Evolutionary conservation across 1,140 invertebrate genomes (phyloP), one percentile per base, ranked within the genome.

Genomic region (Microplitis demolitor): DNA sequence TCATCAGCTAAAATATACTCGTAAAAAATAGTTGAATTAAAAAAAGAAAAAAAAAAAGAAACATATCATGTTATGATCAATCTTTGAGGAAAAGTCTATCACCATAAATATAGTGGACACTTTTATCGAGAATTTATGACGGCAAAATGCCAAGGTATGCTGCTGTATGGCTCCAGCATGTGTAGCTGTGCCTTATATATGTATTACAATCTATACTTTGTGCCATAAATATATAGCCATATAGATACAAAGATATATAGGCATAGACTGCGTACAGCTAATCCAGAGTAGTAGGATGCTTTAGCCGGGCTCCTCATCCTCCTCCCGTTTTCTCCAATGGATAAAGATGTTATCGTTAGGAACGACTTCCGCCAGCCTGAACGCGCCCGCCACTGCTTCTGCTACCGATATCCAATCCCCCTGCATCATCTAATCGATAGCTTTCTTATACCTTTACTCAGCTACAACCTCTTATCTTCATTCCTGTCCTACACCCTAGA

Each of bases 341-440:
- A 72, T 72, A 66, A 72, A 72, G 70, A 72, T 72, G 62, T 72
- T 72, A 72, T 72, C 70, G 31, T 66, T 35, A 66, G 54, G 34
- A 66, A 66, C 34, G 62, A 72, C 70, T 72, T 66, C 62, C 53
- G 70, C 50, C 37, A 56, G 45, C 53, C 70, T 72, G 62, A 66
- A 72, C 70, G 62, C 39, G 39, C 39, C 39, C 39, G 39, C 39
- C 39, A 1, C 39, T 11, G 39, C 51, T 54, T 3, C 39, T 11
- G 39, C 51, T 54, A 34, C 56, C 70, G 62, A 66, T 60, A 72
- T 72, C 63, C 62, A 39, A 66, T 66, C 63, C 63, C 69, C 67
- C 39, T 54, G 61, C 62, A 34, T 63, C 62, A 72, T 72, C 64
- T 66, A 72, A 72, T 72, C 70, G 70, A 72, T 72, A 72, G 61